Evolutionary conservation across 2,113 vertebrate genomes (phyloP), one percentile per base, ranked within the genome.

Genomic region (Microcebus ravelobensis): DNA sequence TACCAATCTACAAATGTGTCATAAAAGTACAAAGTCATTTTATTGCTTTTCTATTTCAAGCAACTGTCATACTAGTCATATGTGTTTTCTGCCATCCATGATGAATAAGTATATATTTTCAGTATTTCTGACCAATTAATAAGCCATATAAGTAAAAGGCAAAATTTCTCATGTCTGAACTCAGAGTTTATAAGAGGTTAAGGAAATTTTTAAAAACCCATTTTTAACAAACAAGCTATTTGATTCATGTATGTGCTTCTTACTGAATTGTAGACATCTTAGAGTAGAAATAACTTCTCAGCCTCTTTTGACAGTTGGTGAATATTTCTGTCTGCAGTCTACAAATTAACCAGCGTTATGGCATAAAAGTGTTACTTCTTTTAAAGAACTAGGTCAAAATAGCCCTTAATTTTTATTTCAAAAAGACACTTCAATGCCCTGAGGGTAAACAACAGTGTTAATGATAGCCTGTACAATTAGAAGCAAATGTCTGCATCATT

Each of bases 11-110:
- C 92, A 96, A 97, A 96, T 89, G 81, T 96, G 57, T 82, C 91
- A 94, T 94, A 85, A 94, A 97, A 96, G 80, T 96, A 67, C 63
- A 87, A 91, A 94, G 61, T 96, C 83, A 85, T 84, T 96, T 93
- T 95, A 96, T 82, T 93, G 83, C 55, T 73, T 96, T 96, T 95
- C 89, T 96, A 88, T 92, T 94, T 86, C 82, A 95, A 96, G 27
- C 87, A 95, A 63, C 87, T 94, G 95, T 76, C 80, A 89, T 91
- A 71, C 76, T 85, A 95, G 67, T 88, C 71, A 84, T 94, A 79
- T 48, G 39, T 92, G 70, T 91, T 80, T 94, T 59, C 77, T 82
- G 77, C 39, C 63, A 97, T 92, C 77, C 1, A 4, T 6, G 63
- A 34, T 76, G 68, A 31, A n/a, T 96, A 93, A 79, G 6, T 55